Percentiles rank a stretch among this genome's conserved stretches.
Conservation (phyloP, 2,888 invertebrate genomes). For the Syrphus vitripennis region DNA sequence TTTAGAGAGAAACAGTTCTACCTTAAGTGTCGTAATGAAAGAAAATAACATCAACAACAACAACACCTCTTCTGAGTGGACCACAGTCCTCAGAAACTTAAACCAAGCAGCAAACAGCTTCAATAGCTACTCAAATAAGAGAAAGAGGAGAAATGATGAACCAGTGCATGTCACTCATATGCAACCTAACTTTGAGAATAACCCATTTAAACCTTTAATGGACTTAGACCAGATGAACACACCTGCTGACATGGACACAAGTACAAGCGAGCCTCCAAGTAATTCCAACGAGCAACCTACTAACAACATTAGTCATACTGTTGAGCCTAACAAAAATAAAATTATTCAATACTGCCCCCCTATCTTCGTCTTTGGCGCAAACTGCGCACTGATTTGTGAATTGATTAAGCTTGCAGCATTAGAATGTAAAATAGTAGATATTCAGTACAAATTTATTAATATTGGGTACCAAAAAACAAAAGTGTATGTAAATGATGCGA, state of each 20-base stretch:
- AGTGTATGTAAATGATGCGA: neutral
- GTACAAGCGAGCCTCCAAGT: neutral
- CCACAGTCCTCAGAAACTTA: neutral
- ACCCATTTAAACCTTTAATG: neutral
- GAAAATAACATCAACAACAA: neutral
- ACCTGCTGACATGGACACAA: neutral
- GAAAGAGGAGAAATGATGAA: neutral
- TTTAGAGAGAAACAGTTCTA: neutral
- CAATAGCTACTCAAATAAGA: neutral
- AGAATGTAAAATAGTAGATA: neutral
- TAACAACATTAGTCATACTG: neutral
- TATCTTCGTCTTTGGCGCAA: conserved; percentile 23
- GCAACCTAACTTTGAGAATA: neutral
- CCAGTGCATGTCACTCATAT: neutral
- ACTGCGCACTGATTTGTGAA: neutral
- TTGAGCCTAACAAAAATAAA: neutral
- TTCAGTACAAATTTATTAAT: conserved; percentile 6
- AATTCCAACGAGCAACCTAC: neutral
- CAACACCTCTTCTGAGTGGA: neutral
- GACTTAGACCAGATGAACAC: neutral
- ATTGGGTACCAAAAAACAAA: neutral
- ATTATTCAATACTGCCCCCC: neutral
- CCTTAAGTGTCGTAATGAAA: neutral
- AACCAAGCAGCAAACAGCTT: neutral
- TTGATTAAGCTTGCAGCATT: neutral